A percentile compares a stretch with the other conserved stretches of the same genome.
These are phyloP conservation scores for Phoenicopterus ruber DNA, from an alignment of 2,113 vertebrate genomes.

Conservation along the genomic window DNA sequence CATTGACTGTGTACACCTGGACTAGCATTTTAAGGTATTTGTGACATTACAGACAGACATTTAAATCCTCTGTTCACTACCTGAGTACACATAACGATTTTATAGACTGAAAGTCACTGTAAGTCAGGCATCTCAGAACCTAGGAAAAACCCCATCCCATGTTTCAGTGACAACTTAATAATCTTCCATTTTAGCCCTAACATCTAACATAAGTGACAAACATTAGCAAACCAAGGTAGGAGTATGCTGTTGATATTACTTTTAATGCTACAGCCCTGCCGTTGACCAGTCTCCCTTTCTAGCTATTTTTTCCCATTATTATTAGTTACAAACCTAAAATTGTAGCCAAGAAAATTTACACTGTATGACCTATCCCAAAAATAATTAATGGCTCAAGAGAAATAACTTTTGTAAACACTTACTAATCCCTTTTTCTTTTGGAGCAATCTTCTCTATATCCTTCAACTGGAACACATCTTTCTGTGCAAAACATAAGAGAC, in stretches of 20 bases:
- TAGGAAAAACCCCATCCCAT: not conserved
- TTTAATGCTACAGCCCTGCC: not conserved
- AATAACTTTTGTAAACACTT: constrained; percentile 68
- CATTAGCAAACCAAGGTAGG: not conserved
- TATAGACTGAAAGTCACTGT: not conserved
- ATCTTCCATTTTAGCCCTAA: not conserved
- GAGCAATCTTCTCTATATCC: constrained; percentile 97
- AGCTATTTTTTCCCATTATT: not conserved
- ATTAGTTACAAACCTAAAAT: not conserved
- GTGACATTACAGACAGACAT: not conserved
- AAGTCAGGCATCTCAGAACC: not conserved
- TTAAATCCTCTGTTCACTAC: not conserved
- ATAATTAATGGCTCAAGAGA: not conserved
- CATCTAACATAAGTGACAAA: not conserved
- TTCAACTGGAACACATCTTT: constrained; percentile 98
- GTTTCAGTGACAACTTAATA: not conserved
- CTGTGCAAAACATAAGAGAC: constrained; percentile 69
- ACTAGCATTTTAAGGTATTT: not conserved
- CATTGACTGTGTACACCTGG: not conserved
- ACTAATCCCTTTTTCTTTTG: constrained; percentile 97
- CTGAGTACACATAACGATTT: not conserved
- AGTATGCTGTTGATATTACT: not conserved
- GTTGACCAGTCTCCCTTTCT: not conserved
- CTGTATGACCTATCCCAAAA: not conserved
- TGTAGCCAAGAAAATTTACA: not conserved